A percentile compares a stretch with the other conserved stretches of the same genome.
Evolutionary conservation across 2,888 invertebrate species (phyloP).

Genomic region (Hetaerina titia): DNA sequence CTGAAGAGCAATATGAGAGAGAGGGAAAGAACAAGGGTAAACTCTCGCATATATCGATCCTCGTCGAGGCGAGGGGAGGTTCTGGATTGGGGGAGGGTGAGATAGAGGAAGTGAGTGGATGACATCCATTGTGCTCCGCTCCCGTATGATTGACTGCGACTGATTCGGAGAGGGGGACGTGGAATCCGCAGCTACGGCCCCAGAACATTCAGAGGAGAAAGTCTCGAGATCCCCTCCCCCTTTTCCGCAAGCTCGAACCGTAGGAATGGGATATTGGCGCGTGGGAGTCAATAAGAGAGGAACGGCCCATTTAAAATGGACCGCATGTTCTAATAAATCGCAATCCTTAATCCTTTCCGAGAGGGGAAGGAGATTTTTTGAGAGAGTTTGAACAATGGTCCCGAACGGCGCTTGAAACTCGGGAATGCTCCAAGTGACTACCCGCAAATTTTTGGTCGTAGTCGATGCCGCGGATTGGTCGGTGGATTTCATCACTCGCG

Average conservation of each 20-base stretch:
- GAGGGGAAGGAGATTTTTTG: too few relatives aligned
- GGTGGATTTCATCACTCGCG: too few relatives aligned
- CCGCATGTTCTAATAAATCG: too few relatives aligned
- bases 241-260: neutral
- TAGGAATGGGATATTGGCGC: neutral
- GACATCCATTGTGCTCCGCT: neutral
- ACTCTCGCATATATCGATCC: neutral
- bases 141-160: neutral
- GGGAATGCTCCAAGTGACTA: too few relatives aligned
- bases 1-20: slow-evolving; percentile 30
- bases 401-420: too few relatives aligned
- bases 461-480: too few relatives aligned
- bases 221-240: neutral
- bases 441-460: too few relatives aligned
- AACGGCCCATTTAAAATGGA: too few relatives aligned
- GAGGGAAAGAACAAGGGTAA: neutral
- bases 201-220: neutral
- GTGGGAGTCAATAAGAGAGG: too few relatives aligned
- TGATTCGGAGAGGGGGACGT: neutral
- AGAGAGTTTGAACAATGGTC: too few relatives aligned
- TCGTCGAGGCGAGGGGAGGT: too few relatives aligned
- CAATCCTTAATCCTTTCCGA: too few relatives aligned
- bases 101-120: neutral
- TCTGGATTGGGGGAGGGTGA: neutral
- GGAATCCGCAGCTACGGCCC: neutral